These are phyloP conservation scores for Cydia strobilella DNA, from an alignment of 1,140 invertebrate genomes.

Conservation along the genomic window DNA sequence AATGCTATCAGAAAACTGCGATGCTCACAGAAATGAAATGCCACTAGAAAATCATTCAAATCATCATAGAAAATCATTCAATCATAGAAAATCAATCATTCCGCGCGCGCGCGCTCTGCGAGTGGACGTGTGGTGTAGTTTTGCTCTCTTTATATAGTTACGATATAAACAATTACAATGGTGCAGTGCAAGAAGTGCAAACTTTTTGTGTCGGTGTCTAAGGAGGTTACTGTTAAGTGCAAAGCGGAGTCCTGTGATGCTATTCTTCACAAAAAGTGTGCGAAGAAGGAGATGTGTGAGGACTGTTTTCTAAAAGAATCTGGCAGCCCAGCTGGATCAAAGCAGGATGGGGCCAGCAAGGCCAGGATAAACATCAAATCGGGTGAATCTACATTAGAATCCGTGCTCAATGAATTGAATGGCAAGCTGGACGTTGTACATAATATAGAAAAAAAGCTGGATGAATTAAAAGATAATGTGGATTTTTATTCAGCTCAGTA, in stretches of 20 bases:
- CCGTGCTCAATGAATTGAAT: slow-evolving; percentile 24
- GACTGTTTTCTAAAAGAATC: neutral
- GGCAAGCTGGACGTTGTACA: slow-evolving; percentile 34
- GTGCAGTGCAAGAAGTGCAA: neutral
- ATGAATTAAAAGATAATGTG: slow-evolving; percentile 27
- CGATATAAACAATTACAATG: neutral
- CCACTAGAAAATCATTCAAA: too few species aligned
- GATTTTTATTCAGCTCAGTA: slow-evolving; percentile 37
- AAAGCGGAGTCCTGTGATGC: neutral
- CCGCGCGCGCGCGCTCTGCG: neutral
- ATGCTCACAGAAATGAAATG: too few species aligned
- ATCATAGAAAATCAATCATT: too few species aligned
- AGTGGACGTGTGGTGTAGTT: neutral
- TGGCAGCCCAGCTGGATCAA: neutral
- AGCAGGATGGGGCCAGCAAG: neutral
- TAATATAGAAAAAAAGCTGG: slow-evolving; percentile 36
- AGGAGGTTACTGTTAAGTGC: neutral
- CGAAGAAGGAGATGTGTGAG: neutral
- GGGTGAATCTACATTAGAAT: neutral
- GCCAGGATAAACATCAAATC: neutral
- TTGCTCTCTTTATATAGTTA: neutral
- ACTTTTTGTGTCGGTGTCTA: neutral
- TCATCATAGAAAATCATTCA: too few species aligned
- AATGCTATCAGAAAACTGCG: too few species aligned
- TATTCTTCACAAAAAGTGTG: neutral